phyloP scores from a whole-genome alignment of 2,888 invertebrate species.

The Cataglyphis altisquamis region DNA sequence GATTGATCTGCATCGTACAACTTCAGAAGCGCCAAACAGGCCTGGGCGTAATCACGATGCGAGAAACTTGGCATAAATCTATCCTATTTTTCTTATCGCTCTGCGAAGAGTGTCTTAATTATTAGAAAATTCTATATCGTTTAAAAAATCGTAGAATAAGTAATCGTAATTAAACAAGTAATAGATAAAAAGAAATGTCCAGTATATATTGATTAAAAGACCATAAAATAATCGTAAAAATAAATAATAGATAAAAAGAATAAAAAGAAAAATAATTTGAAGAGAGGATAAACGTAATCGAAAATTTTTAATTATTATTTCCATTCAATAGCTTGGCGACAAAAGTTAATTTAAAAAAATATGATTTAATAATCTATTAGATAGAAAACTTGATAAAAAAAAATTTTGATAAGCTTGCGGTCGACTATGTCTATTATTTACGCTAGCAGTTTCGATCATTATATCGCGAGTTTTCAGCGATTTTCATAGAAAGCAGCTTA shows the following conservation, averaged over 20 bases:
- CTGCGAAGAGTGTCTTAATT: not conserved
- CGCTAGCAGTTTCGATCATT: slow-evolving; percentile 57
- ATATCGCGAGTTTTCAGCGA: slow-evolving; percentile 74
- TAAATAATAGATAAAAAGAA: not conserved
- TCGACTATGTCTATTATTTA: slow-evolving; percentile 5
- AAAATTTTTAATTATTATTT: slow-evolving; percentile 11
- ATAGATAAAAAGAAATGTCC: not conserved
- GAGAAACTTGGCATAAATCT: not conserved
- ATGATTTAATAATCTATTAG: not conserved
- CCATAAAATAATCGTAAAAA: not conserved
- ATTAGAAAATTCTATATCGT: not conserved
- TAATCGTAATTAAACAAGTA: not conserved
- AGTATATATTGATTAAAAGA: not conserved
- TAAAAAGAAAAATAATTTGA: not conserved
- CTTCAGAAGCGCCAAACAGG: slow-evolving; percentile 44
- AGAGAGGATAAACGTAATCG: not conserved
- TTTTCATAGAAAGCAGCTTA: slow-evolving; percentile 76
- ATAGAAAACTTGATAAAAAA: not conserved
- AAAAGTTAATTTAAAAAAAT: not conserved
- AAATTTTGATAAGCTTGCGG: not conserved
- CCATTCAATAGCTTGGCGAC: not conserved
- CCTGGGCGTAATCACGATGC: slow-evolving; percentile 31
- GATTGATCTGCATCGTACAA: slow-evolving; percentile 80
- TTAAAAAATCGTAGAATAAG: not conserved
- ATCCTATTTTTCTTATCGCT: not conserved